Evolutionary conservation across 2,797 vertebrate genomes (phyloP).

Genomic region (Tenualosa thibaudeaui): DNA sequence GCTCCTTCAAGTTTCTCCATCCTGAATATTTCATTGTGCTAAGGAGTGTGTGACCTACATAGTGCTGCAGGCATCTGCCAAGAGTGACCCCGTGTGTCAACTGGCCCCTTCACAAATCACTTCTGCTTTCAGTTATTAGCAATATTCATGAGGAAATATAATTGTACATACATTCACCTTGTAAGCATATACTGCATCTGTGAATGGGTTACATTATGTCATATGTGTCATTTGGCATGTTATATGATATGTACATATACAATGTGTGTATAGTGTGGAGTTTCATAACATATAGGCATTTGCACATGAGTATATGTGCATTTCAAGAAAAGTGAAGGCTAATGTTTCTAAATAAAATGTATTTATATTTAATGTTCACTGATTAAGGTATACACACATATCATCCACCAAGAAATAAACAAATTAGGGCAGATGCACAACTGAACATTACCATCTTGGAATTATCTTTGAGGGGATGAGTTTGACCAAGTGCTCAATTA

Average conservation of each 20-base stretch:
- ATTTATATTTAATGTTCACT: neutral
- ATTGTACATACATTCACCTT: neutral
- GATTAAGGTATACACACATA: neutral
- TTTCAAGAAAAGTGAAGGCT: neutral
- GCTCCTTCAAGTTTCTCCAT: conserved; percentile 42
- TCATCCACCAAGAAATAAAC: neutral
- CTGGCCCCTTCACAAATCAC: conserved; percentile 39
- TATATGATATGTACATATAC: neutral
- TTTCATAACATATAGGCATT: neutral
- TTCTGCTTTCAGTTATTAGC: conserved; percentile 28
- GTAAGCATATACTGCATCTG: neutral
- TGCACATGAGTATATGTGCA: neutral
- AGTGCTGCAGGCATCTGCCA: conserved; percentile 34
- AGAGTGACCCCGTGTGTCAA: conserved; percentile 34
- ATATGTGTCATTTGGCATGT: neutral
- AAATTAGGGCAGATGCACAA: neutral
- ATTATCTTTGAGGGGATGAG: neutral
- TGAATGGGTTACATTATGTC: neutral
- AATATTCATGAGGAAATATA: conserved; percentile 25
- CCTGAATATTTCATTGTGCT: conserved; percentile 70
- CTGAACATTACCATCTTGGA: neutral
- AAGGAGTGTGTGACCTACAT: conserved; percentile 35
- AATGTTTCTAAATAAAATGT: neutral
- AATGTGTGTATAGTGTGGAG: neutral
- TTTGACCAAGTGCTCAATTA: neutral